Evolutionary conservation across 1,140 invertebrate species (phyloP).

Genomic region (Bilobella aurantiaca): DNA sequence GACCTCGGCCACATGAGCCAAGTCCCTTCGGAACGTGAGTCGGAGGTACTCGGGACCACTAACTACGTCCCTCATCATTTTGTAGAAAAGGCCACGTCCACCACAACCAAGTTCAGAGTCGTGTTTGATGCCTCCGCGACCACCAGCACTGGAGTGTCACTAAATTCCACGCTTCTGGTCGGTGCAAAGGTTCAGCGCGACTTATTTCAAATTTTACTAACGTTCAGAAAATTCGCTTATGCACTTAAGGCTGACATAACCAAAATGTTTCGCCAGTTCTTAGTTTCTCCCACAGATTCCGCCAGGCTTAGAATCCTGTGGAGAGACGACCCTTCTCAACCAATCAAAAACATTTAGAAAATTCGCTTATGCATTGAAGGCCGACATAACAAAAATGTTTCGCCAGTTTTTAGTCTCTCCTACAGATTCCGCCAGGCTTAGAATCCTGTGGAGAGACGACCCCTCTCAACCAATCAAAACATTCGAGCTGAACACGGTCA

Average conservation of each 20-base stretch:
- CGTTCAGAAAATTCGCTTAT: conserved; percentile 38
- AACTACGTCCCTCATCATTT: conserved; percentile 18
- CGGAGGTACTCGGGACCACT: neutral
- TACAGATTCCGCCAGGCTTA: conserved; percentile 34
- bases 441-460: conserved; percentile 39
- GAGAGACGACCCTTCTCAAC: conserved; percentile 33
- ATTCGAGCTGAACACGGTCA: conserved; percentile 37
- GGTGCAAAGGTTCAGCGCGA: conserved; percentile 39
- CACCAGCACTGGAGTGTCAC: conserved; percentile 2
- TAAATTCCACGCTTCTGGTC: conserved; percentile 29
- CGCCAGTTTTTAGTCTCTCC: conserved; percentile 18
- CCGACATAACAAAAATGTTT: conserved; percentile 37
- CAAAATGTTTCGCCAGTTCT: conserved; percentile 35
- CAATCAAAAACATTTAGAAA: conserved; percentile 38
- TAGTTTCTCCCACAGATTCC: conserved; percentile 11
- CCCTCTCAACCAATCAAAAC: conserved; percentile 30
- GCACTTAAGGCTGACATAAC: conserved; percentile 38
- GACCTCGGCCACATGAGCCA: conserved; percentile 36
- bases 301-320: conserved; percentile 40
- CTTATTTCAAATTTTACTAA: conserved; percentile 38
- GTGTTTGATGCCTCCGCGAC: conserved; percentile 12
- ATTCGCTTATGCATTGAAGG: conserved; percentile 37
- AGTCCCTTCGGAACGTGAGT: neutral
- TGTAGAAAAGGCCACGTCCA: conserved; percentile 2
- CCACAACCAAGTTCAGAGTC: conserved; percentile 7